Evolutionary conservation across 1,140 invertebrate species (phyloP).

Genomic region (Physella acuta): DNA sequence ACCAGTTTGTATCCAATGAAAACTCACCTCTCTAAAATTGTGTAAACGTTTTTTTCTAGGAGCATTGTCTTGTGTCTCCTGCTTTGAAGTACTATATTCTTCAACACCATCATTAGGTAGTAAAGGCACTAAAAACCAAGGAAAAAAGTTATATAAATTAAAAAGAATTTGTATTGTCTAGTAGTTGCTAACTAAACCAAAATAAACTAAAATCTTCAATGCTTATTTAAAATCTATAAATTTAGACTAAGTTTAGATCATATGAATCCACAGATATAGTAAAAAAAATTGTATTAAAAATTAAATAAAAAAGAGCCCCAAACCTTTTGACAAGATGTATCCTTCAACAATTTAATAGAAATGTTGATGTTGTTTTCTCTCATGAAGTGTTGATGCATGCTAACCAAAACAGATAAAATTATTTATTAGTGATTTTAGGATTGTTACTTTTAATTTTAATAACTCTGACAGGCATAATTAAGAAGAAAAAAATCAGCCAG

Average conservation of each 20-base stretch:
- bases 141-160: neutral
- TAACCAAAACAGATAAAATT: no score
- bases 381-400: no score
- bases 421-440: no score
- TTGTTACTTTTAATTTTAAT: no score
- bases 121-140: constrained; percentile 4
- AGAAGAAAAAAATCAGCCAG: no score
- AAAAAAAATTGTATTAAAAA: neutral
- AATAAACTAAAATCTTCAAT: no score
- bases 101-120: neutral
- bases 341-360: no score
- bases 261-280: neutral
- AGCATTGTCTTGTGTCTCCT: neutral
- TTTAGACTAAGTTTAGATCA: neutral
- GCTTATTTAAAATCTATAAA: neutral
- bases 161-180: neutral
- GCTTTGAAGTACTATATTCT: neutral
- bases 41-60: neutral
- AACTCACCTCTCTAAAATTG: constrained; percentile 2
- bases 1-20: neutral
- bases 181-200: neutral
- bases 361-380: no score
- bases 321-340: no score
- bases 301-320: neutral
- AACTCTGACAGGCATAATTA: no score